Evolutionary conservation across 2,888 invertebrate species (phyloP).

Genomic region (Allygus modestus): DNA sequence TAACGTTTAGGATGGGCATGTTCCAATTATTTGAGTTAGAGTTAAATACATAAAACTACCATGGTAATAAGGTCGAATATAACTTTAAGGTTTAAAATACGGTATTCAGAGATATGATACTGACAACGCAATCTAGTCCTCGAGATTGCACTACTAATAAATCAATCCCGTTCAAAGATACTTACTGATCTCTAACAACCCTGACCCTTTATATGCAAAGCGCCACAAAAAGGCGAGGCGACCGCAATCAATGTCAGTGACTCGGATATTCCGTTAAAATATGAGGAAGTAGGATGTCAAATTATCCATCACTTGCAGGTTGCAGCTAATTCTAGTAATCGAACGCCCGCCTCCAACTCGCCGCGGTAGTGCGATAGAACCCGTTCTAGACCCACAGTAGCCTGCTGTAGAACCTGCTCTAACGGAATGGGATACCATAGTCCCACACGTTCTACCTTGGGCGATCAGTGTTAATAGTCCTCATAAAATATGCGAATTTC

Average conservation of each 20-base stretch:
- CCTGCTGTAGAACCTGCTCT: conserved; percentile 15
- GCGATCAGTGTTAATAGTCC: conserved; percentile 30
- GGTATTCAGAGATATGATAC: too few species aligned
- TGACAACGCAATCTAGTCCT: too few species aligned
- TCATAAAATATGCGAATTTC: conserved; percentile 50
- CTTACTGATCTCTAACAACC: too few species aligned
- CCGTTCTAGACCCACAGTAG: conserved; percentile 19
- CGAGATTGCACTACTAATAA: too few species aligned
- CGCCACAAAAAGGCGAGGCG: too few species aligned
- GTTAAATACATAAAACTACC: too few species aligned
- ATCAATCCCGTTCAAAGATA: too few species aligned
- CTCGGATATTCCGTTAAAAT: conserved; percentile 20
- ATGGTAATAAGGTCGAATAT: too few species aligned
- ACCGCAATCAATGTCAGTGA: conserved; percentile 9
- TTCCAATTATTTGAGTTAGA: too few species aligned
- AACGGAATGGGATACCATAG: conserved; percentile 18
- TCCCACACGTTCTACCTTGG: conserved; percentile 4
- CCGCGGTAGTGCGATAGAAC: not conserved
- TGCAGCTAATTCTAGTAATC: conserved; percentile 12
- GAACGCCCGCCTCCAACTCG: not conserved
- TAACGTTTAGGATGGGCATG: too few species aligned
- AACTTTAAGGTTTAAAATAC: too few species aligned
- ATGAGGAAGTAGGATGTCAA: conserved; percentile 29
- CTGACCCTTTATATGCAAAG: too few species aligned
- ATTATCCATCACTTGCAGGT: conserved; percentile 20